Conservation (phyloP, 2,888 invertebrate species). For the Belgica antarctica region DNA sequence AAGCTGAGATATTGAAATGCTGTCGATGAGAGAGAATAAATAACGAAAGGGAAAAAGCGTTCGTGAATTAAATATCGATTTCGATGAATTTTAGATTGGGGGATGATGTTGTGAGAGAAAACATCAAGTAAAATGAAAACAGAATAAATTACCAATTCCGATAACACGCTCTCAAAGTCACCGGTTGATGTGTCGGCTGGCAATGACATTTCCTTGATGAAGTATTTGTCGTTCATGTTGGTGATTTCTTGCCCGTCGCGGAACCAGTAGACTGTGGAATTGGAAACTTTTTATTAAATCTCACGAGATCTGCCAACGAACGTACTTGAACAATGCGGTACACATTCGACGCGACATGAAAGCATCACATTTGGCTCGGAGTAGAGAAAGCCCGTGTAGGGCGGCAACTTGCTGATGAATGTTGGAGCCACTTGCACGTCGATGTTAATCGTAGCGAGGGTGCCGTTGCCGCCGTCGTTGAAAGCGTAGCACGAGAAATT, state of each 20-base stretch:
- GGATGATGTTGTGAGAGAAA: not conserved
- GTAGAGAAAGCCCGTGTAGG: constrained; percentile 77
- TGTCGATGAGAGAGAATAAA: constrained; percentile 49
- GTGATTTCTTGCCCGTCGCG: constrained; percentile 73
- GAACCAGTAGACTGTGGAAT: constrained; percentile 82
- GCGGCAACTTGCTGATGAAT: constrained; percentile 79
- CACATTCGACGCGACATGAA: constrained; percentile 86
- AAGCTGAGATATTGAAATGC: constrained; percentile 83
- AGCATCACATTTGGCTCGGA: constrained; percentile 74
- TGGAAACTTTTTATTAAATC: no score
- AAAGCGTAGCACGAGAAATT: constrained; percentile 86
- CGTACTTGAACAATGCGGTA: constrained; percentile 79
- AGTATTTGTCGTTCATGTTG: constrained; percentile 64
- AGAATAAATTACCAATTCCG: constrained; percentile 67
- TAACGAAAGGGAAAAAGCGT: constrained; percentile 28
- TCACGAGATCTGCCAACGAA: no score
- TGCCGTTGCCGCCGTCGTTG: constrained; percentile 80
- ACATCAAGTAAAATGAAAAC: no score
- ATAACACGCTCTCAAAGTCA: constrained; percentile 84
- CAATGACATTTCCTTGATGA: constrained; percentile 65
- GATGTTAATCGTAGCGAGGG: constrained; percentile 65
- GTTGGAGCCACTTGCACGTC: constrained; percentile 80
- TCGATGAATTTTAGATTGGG: not conserved
- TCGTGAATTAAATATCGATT: constrained; percentile 19
- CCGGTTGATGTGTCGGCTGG: constrained; percentile 75